These are phyloP conservation scores for Drosophila vallismaia DNA, from an alignment of 2,888 invertebrate genomes.

Conservation along the genomic window DNA sequence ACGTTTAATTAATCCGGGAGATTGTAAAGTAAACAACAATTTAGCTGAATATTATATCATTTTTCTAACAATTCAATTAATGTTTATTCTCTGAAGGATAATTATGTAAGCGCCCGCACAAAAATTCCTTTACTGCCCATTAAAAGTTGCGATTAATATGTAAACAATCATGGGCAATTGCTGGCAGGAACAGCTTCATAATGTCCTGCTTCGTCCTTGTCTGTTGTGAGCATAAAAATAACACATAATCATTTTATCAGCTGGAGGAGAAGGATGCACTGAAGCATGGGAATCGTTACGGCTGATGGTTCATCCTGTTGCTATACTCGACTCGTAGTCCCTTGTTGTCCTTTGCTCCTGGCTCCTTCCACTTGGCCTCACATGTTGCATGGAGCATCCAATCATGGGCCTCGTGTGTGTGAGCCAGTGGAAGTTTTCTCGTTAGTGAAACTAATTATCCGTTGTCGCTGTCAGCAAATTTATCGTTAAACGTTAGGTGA, in stretches of 20 bases:
- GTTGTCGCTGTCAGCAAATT: slow-evolving; percentile 79
- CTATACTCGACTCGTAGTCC: slow-evolving; percentile 39
- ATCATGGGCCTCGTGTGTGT: slow-evolving; percentile 52
- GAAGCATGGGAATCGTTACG: slow-evolving; percentile 57
- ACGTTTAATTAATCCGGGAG: slow-evolving; percentile 17
- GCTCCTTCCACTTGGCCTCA: slow-evolving; percentile 47
- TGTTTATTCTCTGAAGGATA: slow-evolving; percentile 28
- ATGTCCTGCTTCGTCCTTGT: slow-evolving; percentile 3
- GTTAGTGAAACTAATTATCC: slow-evolving; percentile 81
- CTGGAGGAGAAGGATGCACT: slow-evolving; percentile 59
- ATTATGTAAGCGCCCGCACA: slow-evolving; percentile 55
- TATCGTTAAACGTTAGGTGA: slow-evolving; percentile 77
- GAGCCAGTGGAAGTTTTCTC: slow-evolving; percentile 80
- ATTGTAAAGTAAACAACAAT: neutral
- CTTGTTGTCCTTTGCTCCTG: slow-evolving; percentile 50
- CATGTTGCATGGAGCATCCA: slow-evolving; percentile 70
- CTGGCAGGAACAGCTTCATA: slow-evolving; percentile 28
- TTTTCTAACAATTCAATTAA: slow-evolving; percentile 5
- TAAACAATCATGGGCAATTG: slow-evolving; percentile 70
- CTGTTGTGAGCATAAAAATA: slow-evolving; percentile 67
- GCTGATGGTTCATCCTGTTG: slow-evolving; percentile 66
- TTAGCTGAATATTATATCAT: neutral
- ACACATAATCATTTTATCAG: slow-evolving; percentile 79
- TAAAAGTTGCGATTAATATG: slow-evolving; percentile 74
- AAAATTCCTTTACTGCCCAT: slow-evolving; percentile 56